These are phyloP conservation scores for Spilogale gracilis DNA, from an alignment of 2,113 vertebrate genomes.

Conservation along the genomic window DNA sequence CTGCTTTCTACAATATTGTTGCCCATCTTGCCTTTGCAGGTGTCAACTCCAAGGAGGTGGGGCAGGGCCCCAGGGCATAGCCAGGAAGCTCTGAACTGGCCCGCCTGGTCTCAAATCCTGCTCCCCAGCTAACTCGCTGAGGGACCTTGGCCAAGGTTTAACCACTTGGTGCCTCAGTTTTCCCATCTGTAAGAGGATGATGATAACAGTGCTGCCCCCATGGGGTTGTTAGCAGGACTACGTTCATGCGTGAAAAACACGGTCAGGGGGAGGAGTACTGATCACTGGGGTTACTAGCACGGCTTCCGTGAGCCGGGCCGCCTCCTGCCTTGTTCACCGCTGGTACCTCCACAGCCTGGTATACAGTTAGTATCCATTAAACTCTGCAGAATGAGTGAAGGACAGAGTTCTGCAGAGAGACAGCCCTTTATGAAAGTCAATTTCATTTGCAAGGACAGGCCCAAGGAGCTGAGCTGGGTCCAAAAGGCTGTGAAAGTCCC, in stretches of 20 bases:
- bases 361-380: no score
- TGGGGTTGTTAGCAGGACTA: not conserved
- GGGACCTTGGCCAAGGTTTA: not conserved
- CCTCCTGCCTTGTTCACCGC: not conserved
- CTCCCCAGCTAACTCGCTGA: not conserved
- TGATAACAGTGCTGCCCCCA: not conserved
- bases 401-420: not conserved
- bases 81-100: not conserved
- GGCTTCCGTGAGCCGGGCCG: not conserved
- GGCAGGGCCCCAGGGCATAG: not conserved
- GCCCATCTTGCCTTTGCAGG: not conserved
- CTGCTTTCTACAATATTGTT: not conserved
- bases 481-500: not conserved
- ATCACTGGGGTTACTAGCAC: not conserved
- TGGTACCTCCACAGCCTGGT: not conserved
- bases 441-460: not conserved
- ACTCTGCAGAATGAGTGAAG: not conserved
- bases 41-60: not conserved
- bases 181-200: not conserved
- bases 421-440: not conserved
- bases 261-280: not conserved
- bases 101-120: not conserved
- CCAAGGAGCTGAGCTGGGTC: not conserved
- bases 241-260: not conserved
- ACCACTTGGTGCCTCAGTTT: not conserved